Base-by-base conservation (phyloP, 2,797 vertebrate genomes). In the Phoxinus dragarum region DNA sequence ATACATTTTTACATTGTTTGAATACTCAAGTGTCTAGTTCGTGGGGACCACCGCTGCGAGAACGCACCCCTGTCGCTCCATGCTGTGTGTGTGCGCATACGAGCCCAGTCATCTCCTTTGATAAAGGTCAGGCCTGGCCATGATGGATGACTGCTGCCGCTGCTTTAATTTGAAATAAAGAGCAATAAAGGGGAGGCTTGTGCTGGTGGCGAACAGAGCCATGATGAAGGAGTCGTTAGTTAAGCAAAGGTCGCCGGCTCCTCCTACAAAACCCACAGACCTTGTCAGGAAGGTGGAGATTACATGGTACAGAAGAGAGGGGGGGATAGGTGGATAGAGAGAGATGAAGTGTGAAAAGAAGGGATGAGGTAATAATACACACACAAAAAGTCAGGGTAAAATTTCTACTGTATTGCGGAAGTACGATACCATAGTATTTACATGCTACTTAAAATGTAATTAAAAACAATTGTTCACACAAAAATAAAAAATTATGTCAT, bases 241-340 rank as follows among this genome's bases (percentile, higher is more conserved):
- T 95, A 96, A 96, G 92, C 89, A 96, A 97, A 97, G 96, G 96
- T 97, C 95, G 93, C 86, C 14, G n/a, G 86, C 91, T 94, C 94
- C 93, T 94, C 94, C 95, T 89, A 89, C 89, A 93, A 93, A 93
- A 87, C 89, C 87, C 91, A 92, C 93, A 92, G 91, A 87, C 87
- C 87, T 91, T 94, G 93, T 95, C 93, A 93, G 90, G n/a, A 80
- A 17, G 85, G 81, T 84, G 90, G 61, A 44, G 42, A 89, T 93
- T 90, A 86, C 90, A 90, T 86, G 88, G 87, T 77, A 88, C 34
- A 90, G 89, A 89, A 83, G 90, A 88, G 23, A 19, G 10, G 12
- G 90, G 91, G 94, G 93, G n/a, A 16, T 6, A 16, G 21, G 38
- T 19, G 44, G 52, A 67, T 34, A 31, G 44, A 80, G 49, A 47